Percentiles rank a stretch among this genome's conserved stretches.
Evolutionary conservation across 2,888 invertebrate genomes (phyloP).

Genomic region (Metacarcinus magister): DNA sequence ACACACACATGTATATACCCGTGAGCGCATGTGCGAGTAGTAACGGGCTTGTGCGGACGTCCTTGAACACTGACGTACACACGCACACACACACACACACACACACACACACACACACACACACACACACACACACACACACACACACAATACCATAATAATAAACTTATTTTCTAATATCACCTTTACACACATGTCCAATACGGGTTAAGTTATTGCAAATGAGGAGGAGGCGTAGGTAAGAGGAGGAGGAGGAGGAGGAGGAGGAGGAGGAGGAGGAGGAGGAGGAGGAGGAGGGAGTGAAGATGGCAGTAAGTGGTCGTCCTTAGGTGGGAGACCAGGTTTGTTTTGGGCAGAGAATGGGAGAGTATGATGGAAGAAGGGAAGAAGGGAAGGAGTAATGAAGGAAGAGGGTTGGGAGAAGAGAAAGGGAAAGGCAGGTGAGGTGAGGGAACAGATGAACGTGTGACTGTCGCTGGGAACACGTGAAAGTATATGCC

Average conservation of each 20-base stretch:
- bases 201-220: background rate
- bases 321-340: background rate
- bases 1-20: background rate
- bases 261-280: background rate
- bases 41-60: background rate
- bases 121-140: constrained; percentile 16
- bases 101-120: constrained; percentile 19
- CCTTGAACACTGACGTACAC: background rate
- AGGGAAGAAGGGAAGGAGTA: background rate
- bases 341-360: background rate
- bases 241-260: constrained; percentile 14
- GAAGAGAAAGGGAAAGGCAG: background rate
- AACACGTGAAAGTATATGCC: background rate
- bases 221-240: background rate
- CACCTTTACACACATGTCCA: background rate
- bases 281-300: background rate
- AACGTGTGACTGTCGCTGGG: background rate
- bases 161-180: background rate
- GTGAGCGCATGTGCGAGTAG: background rate
- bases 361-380: background rate
- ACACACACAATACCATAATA: background rate
- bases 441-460: background rate
- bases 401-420: background rate
- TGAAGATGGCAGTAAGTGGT: background rate
- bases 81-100: constrained; percentile 15